Evolutionary conservation across 2,888 invertebrate genomes (phyloP).

Genomic region (Magallana nippona): DNA sequence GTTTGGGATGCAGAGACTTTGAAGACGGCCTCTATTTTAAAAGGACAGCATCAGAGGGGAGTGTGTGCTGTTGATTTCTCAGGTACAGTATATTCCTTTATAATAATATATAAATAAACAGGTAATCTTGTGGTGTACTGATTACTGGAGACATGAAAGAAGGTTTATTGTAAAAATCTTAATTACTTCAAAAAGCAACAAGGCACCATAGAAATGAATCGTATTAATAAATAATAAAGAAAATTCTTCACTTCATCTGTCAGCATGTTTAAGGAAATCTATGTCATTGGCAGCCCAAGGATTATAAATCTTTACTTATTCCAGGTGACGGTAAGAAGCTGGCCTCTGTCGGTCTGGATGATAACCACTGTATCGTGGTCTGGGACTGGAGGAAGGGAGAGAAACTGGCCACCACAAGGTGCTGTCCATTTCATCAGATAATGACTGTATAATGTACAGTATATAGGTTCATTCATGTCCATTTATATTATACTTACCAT

Average conservation of each 20-base stretch:
- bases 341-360: slow-evolving; percentile 80
- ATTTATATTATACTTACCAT: too few relatives aligned
- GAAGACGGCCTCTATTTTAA: slow-evolving; percentile 79
- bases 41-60: slow-evolving; percentile 79
- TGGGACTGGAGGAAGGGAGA: slow-evolving; percentile 82
- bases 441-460: too few relatives aligned
- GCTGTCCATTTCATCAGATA: neutral
- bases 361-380: slow-evolving; percentile 80
- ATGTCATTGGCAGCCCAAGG: too few relatives aligned
- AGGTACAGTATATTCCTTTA: slow-evolving; percentile 40
- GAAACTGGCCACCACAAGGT: slow-evolving; percentile 80
- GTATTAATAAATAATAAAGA: too few relatives aligned
- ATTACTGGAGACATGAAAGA: neutral
- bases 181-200: too few relatives aligned
- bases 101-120: neutral
- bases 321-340: slow-evolving; percentile 80
- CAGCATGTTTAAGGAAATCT: too few relatives aligned
- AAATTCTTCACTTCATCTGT: too few relatives aligned
- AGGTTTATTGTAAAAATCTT: too few relatives aligned
- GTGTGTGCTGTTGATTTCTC: slow-evolving; percentile 80
- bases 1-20: slow-evolving; percentile 80
- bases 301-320: slow-evolving; percentile 38
- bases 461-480: too few relatives aligned
- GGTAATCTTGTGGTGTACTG: neutral
- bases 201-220: too few relatives aligned